Base-by-base conservation (phyloP, 2,113 vertebrate genomes). In the Craseonycteris thonglongyai region DNA sequence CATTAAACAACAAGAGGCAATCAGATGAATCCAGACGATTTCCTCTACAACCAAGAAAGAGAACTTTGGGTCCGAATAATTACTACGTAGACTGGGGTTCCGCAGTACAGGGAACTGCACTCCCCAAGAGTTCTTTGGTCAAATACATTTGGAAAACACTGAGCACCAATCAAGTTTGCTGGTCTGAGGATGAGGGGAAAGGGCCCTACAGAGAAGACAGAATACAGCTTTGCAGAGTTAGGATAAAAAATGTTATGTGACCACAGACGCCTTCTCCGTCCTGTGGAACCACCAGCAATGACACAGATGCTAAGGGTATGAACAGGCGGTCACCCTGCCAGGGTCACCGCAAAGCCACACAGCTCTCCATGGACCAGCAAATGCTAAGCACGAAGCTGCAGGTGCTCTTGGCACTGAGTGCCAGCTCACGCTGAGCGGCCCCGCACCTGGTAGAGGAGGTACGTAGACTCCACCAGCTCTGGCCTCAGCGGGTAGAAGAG, bases 401-500 rank as follows among this genome's bases (percentile, higher is more conserved):
- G n/a, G 56, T 38, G 56, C 38, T 66, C 47, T 45, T 26, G 4
- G 33, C 15, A 33, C 4, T 16, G n/a, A 2, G n/a, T n/a, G n/a
- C n/a, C n/a, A n/a, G n/a, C n/a, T n/a, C n/a, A n/a, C n/a, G n/a
- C n/a, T n/a, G n/a, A n/a, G n/a, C n/a, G n/a, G n/a, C n/a, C 4
- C 54, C 0, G 78, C 26, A 99, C 99, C 99, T 99, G 99, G 96
- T 99, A 99, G 1, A 99, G 98, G 28, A 99, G 98, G 65, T 99
- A 99, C 0, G 99, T 99, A 16, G 99, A 99, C 91, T 99, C 99
- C 93, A 99, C 99, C 80, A 99, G 96, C 96, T 99, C 99, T 0
- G 99, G 99, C 96, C 99, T 98, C 87, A 99, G 98, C 0, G 99
- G 99, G 80, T 99, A 99, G 89, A 99, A 99, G 40, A 99, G 99